Conservation (phyloP, 2,888 invertebrate species). For the Campaea margaritaria region DNA sequence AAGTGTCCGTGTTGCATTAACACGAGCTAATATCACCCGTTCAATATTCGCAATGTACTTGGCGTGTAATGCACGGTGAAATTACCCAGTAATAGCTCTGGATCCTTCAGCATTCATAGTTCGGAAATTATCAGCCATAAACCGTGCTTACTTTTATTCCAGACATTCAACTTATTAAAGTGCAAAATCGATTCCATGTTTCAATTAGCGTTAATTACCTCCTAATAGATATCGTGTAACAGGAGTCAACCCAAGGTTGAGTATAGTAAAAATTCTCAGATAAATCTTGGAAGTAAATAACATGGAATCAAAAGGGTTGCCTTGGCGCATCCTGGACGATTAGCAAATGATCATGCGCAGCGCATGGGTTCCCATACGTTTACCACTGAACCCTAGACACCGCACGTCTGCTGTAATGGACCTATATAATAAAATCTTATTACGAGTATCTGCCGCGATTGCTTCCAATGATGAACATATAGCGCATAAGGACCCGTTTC, state of each 20-base stretch:
- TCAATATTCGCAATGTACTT: conserved; percentile 69
- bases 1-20: conserved; percentile 77
- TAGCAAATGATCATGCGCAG: conserved; percentile 59
- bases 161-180: conserved; percentile 64
- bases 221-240: conserved; percentile 43
- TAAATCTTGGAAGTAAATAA: conserved; percentile 40
- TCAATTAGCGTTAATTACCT: conserved; percentile 54
- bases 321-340: conserved; percentile 52
- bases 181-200: conserved; percentile 29
- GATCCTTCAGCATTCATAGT: conserved; percentile 79
- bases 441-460: conserved; percentile 69
- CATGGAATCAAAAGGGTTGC: conserved; percentile 44
- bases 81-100: conserved; percentile 79
- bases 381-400: conserved; percentile 67
- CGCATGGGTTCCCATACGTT: conserved; percentile 68
- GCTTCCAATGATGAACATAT: conserved; percentile 70
- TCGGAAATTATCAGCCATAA: conserved; percentile 83
- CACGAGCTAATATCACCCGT: conserved; percentile 69
- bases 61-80: conserved; percentile 73
- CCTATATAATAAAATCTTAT: conserved; percentile 80
- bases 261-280: conserved; percentile 36
- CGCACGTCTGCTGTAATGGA: conserved; percentile 77
- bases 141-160: conserved; percentile 75
- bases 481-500: conserved; percentile 65
- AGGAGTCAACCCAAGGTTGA: conserved; percentile 24